Percentiles rank a stretch among this genome's conserved stretches.
Evolutionary conservation across 1,140 invertebrate genomes (phyloP).

Genomic region (Pollicipes pollicipes): DNA sequence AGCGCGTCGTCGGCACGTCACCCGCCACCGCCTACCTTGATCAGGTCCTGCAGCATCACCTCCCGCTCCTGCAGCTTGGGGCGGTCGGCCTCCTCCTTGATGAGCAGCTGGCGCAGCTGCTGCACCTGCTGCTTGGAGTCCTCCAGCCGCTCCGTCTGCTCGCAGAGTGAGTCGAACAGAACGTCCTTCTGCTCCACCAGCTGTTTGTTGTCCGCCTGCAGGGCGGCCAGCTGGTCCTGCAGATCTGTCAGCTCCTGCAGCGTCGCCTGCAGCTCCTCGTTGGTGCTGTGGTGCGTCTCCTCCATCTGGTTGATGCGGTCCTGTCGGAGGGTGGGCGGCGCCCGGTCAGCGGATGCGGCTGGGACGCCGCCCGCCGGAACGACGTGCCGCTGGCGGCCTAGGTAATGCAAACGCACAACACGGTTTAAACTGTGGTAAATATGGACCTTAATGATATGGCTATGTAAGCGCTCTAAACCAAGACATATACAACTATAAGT

Average conservation of each 20-base stretch:
- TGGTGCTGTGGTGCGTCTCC: conserved; percentile 73
- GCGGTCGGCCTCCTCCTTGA: conserved; percentile 12
- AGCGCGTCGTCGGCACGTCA: too few species aligned
- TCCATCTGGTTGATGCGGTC: conserved; percentile 81
- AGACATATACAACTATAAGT: too few species aligned
- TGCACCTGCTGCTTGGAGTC: conserved; percentile 29
- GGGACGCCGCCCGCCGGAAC: too few species aligned
- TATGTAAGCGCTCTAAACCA: too few species aligned
- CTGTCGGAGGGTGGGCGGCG: conserved; percentile 7
- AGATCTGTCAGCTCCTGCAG: conserved; percentile 78
- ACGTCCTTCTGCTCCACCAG: conserved; percentile 72
- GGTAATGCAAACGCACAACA: too few species aligned
- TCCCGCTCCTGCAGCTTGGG: conserved; percentile 39
- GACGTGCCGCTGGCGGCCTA: too few species aligned
- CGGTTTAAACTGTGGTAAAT: too few species aligned
- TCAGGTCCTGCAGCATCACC: conserved; percentile 60
- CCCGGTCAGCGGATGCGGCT: too few species aligned
- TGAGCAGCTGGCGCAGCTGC: conserved; percentile 25
- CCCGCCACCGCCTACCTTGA: conserved; percentile 40
- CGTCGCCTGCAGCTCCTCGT: conserved; percentile 85
- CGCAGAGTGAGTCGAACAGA: conserved; percentile 33
- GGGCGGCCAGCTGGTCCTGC: conserved; percentile 59
- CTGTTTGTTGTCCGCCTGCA: conserved; percentile 70
- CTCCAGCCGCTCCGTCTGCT: conserved; percentile 34
- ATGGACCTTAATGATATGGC: too few species aligned